Conservation (phyloP, 1,140 invertebrate genomes). For the Calycopis cecrops region DNA sequence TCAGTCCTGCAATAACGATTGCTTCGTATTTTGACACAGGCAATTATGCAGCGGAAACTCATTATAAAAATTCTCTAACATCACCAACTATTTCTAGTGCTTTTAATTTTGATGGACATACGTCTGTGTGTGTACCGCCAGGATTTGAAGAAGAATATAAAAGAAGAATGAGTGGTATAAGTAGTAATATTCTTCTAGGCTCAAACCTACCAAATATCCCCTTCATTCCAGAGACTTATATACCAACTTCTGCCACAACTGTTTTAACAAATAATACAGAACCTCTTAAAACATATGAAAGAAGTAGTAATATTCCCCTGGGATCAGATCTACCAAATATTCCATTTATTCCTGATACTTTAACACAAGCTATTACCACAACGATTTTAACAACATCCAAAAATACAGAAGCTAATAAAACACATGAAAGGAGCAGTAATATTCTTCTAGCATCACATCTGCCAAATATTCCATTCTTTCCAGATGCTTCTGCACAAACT, state of each 20-base stretch:
- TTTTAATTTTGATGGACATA: conserved; percentile 16
- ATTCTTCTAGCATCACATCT: not conserved
- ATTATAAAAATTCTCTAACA: conserved; percentile 46
- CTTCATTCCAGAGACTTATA: too few species aligned
- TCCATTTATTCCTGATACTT: not conserved
- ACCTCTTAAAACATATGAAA: too few species aligned
- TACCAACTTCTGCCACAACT: too few species aligned
- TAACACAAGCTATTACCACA: conserved; percentile 13
- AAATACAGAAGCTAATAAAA: conserved; percentile 9
- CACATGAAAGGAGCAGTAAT: conserved; percentile 1
- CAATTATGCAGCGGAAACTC: conserved; percentile 60
- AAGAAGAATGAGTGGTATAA: conserved; percentile 28
- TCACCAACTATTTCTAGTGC: conserved; percentile 27
- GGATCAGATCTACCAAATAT: not conserved
- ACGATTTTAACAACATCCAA: not conserved
- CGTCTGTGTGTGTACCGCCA: conserved; percentile 42
- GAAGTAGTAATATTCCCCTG: conserved; percentile 2
- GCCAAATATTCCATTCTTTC: not conserved
- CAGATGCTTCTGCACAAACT: conserved; percentile 14
- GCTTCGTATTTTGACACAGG: conserved; percentile 67
- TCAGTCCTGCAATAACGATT: conserved; percentile 40
- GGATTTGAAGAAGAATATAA: conserved; percentile 58
- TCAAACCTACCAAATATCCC: not conserved
- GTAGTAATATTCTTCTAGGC: not conserved
- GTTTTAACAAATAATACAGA: too few species aligned